Conservation (phyloP, 2,888 invertebrate genomes). For the Lochmaea capreae region DNA sequence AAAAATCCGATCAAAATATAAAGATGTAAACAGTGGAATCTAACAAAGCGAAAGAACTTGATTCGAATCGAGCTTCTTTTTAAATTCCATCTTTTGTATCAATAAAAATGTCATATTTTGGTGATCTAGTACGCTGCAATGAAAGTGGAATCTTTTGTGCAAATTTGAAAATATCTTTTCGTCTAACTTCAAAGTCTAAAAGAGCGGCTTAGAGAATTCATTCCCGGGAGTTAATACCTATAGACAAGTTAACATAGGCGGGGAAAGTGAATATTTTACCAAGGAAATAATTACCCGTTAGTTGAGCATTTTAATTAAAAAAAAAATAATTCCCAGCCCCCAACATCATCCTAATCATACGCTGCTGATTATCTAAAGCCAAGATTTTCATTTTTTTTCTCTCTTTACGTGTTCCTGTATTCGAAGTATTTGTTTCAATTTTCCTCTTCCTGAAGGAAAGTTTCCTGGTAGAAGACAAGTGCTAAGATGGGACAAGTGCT, state of each 20-base stretch:
- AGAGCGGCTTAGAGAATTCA: slow-evolving; percentile 53
- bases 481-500: slow-evolving; percentile 48
- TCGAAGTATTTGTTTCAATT: slow-evolving; percentile 48
- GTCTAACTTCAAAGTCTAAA: slow-evolving; percentile 44
- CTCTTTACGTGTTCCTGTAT: slow-evolving; percentile 41
- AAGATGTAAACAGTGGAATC: too few species aligned
- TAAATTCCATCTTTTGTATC: slow-evolving; percentile 37
- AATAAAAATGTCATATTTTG: slow-evolving; percentile 41
- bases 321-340: too few species aligned
- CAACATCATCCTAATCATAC: background rate
- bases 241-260: slow-evolving; percentile 42
- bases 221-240: slow-evolving; percentile 52
- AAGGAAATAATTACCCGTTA: background rate
- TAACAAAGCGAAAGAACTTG: slow-evolving; percentile 20
- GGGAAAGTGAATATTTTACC: background rate
- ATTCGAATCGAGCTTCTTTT: slow-evolving; percentile 34
- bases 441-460: slow-evolving; percentile 37
- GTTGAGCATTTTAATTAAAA: too few species aligned
- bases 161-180: slow-evolving; percentile 45
- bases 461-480: slow-evolving; percentile 30
- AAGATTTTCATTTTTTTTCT: slow-evolving; percentile 46
- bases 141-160: slow-evolving; percentile 36
- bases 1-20: too few species aligned
- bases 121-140: slow-evolving; percentile 26
- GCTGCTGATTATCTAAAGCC: slow-evolving; percentile 42